Base-by-base conservation (phyloP, 1,140 invertebrate species). In the Listronotus bonariensis region DNA sequence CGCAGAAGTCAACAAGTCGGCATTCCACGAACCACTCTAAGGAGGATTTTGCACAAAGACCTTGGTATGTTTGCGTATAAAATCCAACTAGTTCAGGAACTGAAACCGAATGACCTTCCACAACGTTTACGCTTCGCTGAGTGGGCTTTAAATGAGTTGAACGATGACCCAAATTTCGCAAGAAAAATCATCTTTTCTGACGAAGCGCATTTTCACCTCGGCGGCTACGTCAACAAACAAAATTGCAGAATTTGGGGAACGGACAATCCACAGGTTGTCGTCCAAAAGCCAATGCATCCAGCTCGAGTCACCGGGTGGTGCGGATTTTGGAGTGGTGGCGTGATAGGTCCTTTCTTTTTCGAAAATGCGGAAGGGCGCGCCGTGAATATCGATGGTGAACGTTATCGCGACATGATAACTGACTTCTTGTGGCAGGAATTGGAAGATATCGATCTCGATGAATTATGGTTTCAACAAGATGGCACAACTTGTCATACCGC, bases 151-250 rank as follows among this genome's bases (percentile, higher is more conserved):
- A 20, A 43, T 20, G 10, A 20, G 10, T 34, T 56, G 41, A 11
- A 12, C 8, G 48, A 52, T 34, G 46, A 61, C 18, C 12, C 36
- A 42, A 6, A 56, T 43, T 56, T 56, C 43, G 11, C 65, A 17
- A 54, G 49, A 51, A 71, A 67, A 58, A 67, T n/a, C 58, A 65
- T 74, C 15, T 78, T 76, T 51, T 73, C 70, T 38, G 75, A 77
- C 65, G 75, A 78, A 69, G 74, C 70, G 53, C 71, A 77, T 70
- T 80, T 77, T 56, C 68, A 76, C 65, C 64, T 78, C 32, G 70
- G 71, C 64, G 76, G 77, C 14, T 72, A 67, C 53, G 75, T 79
- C 10, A 79, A 77, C 65, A 76, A 76, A 42, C 74, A 79, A 62
- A 79, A 80, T 67, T 77, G 72, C 53, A 48, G 71, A 11, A 77